Evolutionary conservation across 1,140 invertebrate genomes (phyloP).

Genomic region (Monomorium pharaonis): DNA sequence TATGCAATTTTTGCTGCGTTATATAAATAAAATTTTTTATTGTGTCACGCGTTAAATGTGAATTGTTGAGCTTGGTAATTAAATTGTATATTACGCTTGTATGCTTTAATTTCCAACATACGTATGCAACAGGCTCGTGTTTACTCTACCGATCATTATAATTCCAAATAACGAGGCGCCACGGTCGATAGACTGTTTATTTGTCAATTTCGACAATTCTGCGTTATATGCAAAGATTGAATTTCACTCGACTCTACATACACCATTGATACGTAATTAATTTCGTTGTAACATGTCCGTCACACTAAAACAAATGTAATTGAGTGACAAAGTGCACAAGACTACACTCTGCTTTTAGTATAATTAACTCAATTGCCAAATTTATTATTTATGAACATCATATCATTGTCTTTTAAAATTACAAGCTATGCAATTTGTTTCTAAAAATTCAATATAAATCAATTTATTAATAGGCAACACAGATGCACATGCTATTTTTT

Average conservation of each 20-base stretch:
- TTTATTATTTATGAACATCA: neutral
- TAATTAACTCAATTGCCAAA: neutral
- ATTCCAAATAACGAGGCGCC: neutral
- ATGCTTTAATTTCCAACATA: slow-evolving; percentile 1
- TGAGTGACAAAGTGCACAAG: neutral
- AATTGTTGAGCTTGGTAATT: neutral
- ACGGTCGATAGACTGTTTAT: neutral
- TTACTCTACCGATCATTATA: neutral
- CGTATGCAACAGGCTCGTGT: neutral
- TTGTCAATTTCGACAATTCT: slow-evolving; percentile 9
- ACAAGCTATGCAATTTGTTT: neutral
- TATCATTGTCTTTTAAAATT: neutral
- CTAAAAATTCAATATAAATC: neutral
- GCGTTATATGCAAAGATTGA: neutral
- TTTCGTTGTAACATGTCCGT: neutral
- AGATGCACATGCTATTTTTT: no score
- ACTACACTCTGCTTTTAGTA: neutral
- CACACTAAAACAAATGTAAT: neutral
- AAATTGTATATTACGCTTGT: neutral
- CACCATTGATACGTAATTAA: slow-evolving; percentile 1
- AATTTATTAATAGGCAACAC: neutral
- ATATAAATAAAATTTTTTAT: neutral
- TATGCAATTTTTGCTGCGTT: neutral
- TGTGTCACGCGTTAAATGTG: neutral
- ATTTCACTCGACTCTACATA: neutral